Percentiles rank a stretch among this genome's conserved stretches.
Conservation (phyloP, 2,888 invertebrate species). For the Clunio marinus region DNA sequence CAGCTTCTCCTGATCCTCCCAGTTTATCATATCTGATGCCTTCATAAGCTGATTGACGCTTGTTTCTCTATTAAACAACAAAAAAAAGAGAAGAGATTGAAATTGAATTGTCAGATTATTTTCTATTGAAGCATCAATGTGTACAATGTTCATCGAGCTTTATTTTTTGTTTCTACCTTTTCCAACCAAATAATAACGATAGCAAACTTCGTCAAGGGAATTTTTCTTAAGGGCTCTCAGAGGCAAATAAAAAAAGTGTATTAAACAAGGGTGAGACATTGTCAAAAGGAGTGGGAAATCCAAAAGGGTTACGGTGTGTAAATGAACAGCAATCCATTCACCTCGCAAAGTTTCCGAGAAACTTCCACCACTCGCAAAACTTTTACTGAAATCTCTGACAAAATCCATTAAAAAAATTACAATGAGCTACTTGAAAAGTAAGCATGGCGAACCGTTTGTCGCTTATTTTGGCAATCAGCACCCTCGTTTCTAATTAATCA, state of each 20-base stretch:
- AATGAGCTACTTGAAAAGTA: background rate
- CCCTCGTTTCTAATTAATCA: background rate
- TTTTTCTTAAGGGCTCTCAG: background rate
- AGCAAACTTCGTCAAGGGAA: no score
- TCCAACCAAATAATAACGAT: no score
- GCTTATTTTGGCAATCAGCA: no score
- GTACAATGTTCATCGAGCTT: background rate
- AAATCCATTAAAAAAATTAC: background rate
- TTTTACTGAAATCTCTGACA: background rate
- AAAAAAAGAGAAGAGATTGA: background rate
- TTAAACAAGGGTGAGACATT: no score
- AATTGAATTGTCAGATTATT: no score
- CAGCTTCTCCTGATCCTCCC: background rate
- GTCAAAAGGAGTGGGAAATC: no score
- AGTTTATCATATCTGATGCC: constrained; percentile 34
- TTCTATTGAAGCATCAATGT: no score
- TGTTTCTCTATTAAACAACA: constrained; percentile 7
- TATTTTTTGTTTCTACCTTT: background rate
- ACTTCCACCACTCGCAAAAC: no score
- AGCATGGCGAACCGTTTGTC: background rate
- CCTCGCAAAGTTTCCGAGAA: no score
- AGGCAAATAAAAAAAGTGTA: no score
- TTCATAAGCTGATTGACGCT: constrained; percentile 9
- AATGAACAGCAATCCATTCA: no score
- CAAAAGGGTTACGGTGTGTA: no score